phyloP scores from a whole-genome alignment of 2,113 vertebrate species.

The Cynoglossus semilaevis region DNA sequence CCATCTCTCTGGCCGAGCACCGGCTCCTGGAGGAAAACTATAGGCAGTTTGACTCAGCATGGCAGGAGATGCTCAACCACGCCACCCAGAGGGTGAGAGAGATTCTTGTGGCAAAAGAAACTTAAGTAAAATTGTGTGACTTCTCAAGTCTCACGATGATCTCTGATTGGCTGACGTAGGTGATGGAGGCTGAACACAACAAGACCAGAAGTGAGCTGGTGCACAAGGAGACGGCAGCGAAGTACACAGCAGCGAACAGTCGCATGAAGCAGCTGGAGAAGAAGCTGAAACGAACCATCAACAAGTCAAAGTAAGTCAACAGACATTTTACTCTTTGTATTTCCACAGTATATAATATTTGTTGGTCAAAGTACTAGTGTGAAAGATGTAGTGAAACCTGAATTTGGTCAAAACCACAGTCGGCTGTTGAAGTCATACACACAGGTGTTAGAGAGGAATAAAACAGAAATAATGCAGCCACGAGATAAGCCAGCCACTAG shows the following conservation, averaged over 20 bases:
- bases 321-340: no score
- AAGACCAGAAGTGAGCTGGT: slow-evolving; percentile 89
- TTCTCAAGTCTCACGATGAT: not conserved
- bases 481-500: no score
- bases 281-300: slow-evolving; percentile 95
- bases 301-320: slow-evolving; percentile 89
- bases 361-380: no score
- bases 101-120: not conserved
- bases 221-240: slow-evolving; percentile 92
- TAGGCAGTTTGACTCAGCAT: slow-evolving; percentile 94
- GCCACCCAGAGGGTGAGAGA: slow-evolving; percentile 89
- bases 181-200: slow-evolving; percentile 95
- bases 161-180: slow-evolving; percentile 71
- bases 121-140: not conserved
- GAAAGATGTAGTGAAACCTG: no score
- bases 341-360: no score
- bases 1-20: slow-evolving; percentile 93
- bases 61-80: slow-evolving; percentile 99
- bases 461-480: no score
- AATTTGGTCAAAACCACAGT: not conserved
- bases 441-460: not conserved
- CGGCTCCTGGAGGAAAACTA: slow-evolving; percentile 92
- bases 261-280: slow-evolving; percentile 97
- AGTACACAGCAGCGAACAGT: slow-evolving; percentile 87
- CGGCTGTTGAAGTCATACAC: no score